Evolutionary conservation across 2,113 vertebrate species (phyloP), one percentile per base, ranked within the genome.

Genomic region (Eretmochelys imbricata): DNA sequence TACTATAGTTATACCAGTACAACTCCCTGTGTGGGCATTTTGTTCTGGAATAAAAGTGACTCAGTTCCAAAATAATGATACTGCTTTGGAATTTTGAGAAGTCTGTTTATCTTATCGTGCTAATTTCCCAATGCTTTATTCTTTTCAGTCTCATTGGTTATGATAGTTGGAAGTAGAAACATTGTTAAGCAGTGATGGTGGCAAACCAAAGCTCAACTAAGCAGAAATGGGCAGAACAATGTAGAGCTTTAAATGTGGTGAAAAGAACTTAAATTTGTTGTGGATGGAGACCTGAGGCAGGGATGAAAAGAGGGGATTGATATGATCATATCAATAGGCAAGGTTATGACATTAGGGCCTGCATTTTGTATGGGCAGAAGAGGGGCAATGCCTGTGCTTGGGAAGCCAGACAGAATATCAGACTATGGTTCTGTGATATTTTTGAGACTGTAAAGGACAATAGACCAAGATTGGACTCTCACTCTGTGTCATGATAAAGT

Each of bases 231-330:
- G 90, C 94, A 86, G 94, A 94, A 93, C 87, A 94, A 89, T 50
- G 82, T 0, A 22, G 81, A 96, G 96, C 95, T 95, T 97, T 95
- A 94, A 95, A 97, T 94, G 96, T 95, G 96, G 96, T 81, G 79
- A 96, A 96, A 96, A 96, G 94, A 96, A 97, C 83, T 85, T 94
- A 96, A 91, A 96, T 96, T 96, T 97, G 87, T 96, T 97, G 95
- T 91, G 90, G 92, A 96, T 95, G 93, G 85, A 96, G 96, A 95
- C 81, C 85, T 50, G 95, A 69, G 35, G 13, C n/a, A 7, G 62
- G 35, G 62, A n/a, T 69, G 14, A 19, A 69, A 69, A 69, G 8
- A 69, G 92, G 94, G 87, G 95, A 97, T 89, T 97, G 96, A 96
- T 96, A 96, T 96, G 95, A 97, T 97, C 95, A 96, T 96, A 97